phyloP scores from a whole-genome alignment of 2,888 invertebrate species.

The Abscondita cerata region DNA sequence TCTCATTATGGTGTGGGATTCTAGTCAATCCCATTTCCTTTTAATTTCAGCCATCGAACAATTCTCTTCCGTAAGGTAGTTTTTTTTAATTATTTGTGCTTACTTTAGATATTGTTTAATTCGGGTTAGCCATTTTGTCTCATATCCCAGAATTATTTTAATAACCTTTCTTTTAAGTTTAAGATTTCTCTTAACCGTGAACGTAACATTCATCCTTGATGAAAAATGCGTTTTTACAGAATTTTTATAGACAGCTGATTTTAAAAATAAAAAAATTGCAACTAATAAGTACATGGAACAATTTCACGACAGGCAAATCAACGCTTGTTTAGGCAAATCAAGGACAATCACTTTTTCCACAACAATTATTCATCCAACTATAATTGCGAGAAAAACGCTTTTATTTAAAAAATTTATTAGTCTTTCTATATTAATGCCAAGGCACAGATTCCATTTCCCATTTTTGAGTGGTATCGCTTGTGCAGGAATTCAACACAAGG shows the following conservation, averaged over 20 bases:
- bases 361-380: no score
- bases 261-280: background rate
- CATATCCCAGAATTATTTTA: no score
- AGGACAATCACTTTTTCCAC: constrained; percentile 38
- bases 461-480: constrained; percentile 65
- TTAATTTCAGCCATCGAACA: no score
- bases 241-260: background rate
- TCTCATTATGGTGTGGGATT: no score
- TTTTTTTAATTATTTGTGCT: no score
- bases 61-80: no score
- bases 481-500: constrained; percentile 67
- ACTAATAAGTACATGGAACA: constrained; percentile 10
- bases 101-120: no score
- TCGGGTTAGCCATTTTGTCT: no score
- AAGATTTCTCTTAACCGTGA: no score
- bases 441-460: constrained; percentile 73
- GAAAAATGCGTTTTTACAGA: no score
- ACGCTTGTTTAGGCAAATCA: constrained; percentile 38
- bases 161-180: no score
- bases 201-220: background rate
- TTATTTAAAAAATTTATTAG: constrained; percentile 5
- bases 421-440: constrained; percentile 62
- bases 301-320: constrained; percentile 36
- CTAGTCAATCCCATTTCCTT: no score
- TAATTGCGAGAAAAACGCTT: constrained; percentile 1